Conservation (phyloP, 2,113 vertebrate species). For the Brachypteracias leptosomus region DNA sequence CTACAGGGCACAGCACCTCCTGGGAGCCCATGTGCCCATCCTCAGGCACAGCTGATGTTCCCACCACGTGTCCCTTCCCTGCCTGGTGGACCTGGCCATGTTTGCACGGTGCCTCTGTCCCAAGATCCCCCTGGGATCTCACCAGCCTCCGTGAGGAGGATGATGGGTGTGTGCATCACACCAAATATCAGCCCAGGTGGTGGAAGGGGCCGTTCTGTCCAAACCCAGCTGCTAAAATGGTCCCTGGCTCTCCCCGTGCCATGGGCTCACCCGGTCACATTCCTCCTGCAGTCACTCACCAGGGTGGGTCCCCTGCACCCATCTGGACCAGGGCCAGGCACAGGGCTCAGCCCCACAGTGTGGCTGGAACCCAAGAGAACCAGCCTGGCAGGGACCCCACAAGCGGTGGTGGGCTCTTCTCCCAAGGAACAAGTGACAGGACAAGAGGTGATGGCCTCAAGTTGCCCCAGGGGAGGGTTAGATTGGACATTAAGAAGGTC, state of each 20-base stretch:
- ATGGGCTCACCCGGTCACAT: background rate
- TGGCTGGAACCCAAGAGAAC: background rate
- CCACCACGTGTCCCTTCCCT: background rate
- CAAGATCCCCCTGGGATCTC: background rate
- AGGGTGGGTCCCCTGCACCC: background rate
- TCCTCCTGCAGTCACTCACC: background rate
- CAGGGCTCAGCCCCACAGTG: background rate
- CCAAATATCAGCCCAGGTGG: accelerated
- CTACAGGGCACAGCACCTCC: background rate
- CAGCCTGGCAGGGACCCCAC: accelerated
- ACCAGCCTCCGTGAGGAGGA: accelerated
- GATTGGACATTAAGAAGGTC: too few species aligned
- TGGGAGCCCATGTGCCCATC: background rate
- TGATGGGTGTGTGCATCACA: background rate
- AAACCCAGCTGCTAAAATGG: background rate
- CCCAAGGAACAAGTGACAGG: too few species aligned
- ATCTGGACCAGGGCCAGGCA: background rate
- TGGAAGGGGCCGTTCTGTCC: background rate
- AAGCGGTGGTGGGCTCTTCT: background rate
- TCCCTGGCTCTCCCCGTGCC: background rate
- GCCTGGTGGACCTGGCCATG: background rate
- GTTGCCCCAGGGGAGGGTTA: too few species aligned
- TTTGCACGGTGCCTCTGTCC: background rate
- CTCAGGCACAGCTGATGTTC: background rate
- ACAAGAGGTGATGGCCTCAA: too few species aligned